A percentile compares a stretch with the other conserved stretches of the same genome.
These are phyloP conservation scores for Cryptotermes secundus DNA, from an alignment of 1,140 invertebrate species.

Conservation along the genomic window DNA sequence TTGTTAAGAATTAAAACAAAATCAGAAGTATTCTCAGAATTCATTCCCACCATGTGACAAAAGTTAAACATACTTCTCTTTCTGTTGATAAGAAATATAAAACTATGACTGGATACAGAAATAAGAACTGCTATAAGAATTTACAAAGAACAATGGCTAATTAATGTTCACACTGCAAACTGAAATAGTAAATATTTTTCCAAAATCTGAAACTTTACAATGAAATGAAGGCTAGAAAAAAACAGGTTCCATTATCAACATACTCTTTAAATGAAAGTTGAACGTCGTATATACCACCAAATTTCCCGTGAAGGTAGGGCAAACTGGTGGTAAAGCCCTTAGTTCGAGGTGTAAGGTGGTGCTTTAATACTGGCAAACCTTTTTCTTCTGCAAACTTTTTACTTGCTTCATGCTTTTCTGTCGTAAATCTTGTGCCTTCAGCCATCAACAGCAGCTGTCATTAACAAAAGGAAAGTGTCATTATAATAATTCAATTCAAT, in stretches of 20 bases:
- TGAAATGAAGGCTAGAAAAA: not conserved
- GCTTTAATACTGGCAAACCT: constrained; percentile 79
- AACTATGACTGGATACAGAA: too few relatives aligned
- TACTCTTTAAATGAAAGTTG: constrained; percentile 75
- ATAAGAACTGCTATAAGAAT: too few relatives aligned
- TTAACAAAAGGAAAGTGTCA: not conserved
- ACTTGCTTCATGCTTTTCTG: constrained; percentile 82
- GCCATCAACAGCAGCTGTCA: constrained; percentile 86
- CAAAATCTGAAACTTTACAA: not conserved
- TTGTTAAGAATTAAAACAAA: too few relatives aligned
- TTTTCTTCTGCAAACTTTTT: constrained; percentile 84
- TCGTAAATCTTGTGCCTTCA: constrained; percentile 91
- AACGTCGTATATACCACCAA: constrained; percentile 83
- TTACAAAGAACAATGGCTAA: too few relatives aligned
- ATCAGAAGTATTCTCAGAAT: too few relatives aligned
- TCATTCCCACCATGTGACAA: too few relatives aligned
- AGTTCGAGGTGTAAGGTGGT: constrained; percentile 90
- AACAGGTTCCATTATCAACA: constrained; percentile 40
- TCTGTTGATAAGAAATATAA: too few relatives aligned
- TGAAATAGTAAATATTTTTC: too few relatives aligned
- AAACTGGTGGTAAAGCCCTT: constrained; percentile 84
- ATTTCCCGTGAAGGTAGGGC: constrained; percentile 68
- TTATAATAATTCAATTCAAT: too few relatives aligned
- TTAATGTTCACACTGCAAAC: too few relatives aligned
- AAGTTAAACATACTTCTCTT: too few relatives aligned